Percentiles rank a stretch among this genome's conserved stretches.
These are phyloP conservation scores for Lemur catta DNA, from an alignment of 2,797 vertebrate genomes.

Conservation along the genomic window DNA sequence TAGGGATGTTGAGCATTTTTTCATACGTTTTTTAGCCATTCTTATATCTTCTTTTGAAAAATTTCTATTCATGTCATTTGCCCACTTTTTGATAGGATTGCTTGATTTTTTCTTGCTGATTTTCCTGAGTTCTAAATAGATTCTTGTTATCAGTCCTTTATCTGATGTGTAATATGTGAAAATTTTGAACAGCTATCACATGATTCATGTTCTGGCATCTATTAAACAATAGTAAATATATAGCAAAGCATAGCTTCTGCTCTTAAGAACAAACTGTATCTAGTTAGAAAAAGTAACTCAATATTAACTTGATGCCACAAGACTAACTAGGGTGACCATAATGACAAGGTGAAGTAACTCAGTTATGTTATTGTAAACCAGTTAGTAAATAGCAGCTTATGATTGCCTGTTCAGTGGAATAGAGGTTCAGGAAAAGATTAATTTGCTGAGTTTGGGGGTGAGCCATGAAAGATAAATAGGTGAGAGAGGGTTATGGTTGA, in stretches of 20 bases:
- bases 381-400: background rate
- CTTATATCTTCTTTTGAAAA: no score
- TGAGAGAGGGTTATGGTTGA: background rate
- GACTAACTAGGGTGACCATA: background rate
- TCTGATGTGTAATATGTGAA: no score
- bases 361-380: background rate
- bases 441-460: background rate
- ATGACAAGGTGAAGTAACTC: background rate
- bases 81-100: no score
- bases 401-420: background rate
- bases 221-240: background rate
- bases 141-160: no score
- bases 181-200: background rate
- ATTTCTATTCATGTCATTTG: no score
- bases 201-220: background rate
- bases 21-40: no score
- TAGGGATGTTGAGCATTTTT: no score
- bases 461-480: background rate
- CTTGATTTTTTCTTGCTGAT: no score
- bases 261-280: background rate
- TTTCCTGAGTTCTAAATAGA: no score
- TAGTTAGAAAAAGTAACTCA: background rate
- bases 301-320: background rate
- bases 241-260: background rate
- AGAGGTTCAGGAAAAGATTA: background rate